These are phyloP conservation scores for Ataeniobius toweri DNA, from an alignment of 2,797 vertebrate genomes.

Conservation along the genomic window DNA sequence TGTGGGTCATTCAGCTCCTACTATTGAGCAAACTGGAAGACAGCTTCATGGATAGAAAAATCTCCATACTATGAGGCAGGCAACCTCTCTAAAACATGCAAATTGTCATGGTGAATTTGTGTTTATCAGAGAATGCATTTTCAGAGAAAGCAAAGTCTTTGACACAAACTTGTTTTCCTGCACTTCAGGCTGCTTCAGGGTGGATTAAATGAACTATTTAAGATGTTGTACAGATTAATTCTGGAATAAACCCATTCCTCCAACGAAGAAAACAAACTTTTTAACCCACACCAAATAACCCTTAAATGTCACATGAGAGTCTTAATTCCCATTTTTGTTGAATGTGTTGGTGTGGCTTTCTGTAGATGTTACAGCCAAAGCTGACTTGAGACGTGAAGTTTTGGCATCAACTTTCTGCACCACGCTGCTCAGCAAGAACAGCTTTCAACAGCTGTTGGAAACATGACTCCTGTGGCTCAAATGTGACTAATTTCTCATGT, in stretches of 20 bases:
- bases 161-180: neutral
- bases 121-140: neutral
- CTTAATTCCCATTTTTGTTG: neutral
- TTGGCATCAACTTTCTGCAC: slow-evolving; percentile 2
- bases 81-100: neutral
- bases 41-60: neutral
- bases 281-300: neutral
- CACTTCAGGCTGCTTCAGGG: neutral
- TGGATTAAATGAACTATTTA: neutral
- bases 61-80: neutral
- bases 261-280: neutral
- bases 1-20: neutral
- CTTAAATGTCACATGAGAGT: neutral
- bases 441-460: slow-evolving; percentile 24
- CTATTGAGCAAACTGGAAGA: neutral
- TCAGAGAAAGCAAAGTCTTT: neutral
- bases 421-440: slow-evolving; percentile 1
- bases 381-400: slow-evolving; percentile 5
- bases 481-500: slow-evolving; percentile 16
- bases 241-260: neutral
- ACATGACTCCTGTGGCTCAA: slow-evolving; percentile 22
- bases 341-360: neutral
- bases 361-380: neutral
- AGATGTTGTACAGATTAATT: neutral
- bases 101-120: neutral